Percentiles rank a stretch among this genome's conserved stretches.
Conservation (phyloP, 2,888 invertebrate species). For the Dinocampus coccinellae region DNA sequence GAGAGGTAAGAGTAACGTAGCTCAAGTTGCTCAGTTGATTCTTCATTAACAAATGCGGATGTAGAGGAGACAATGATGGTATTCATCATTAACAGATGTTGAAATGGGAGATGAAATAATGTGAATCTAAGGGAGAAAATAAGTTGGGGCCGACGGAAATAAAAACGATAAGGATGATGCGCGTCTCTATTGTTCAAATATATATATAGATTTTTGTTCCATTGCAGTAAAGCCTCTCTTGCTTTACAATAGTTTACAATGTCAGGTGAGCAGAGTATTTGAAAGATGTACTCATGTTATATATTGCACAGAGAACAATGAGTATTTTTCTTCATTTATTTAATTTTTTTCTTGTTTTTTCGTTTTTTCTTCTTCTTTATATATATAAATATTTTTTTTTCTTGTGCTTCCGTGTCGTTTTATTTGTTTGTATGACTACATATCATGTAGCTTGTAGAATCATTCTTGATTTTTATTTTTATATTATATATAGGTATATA, state of each 20-base stretch:
- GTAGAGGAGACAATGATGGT: constrained; percentile 18
- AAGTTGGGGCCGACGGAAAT: constrained; percentile 43
- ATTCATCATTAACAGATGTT: constrained; percentile 35
- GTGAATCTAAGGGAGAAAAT: constrained; percentile 41
- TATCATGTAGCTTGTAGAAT: too few relatives aligned
- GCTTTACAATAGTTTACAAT: constrained; percentile 30
- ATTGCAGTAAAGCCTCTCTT: constrained; percentile 54
- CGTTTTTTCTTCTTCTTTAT: not conserved
- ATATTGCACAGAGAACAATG: too few relatives aligned
- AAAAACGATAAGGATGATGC: constrained; percentile 48
- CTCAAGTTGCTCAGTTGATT: constrained; percentile 31
- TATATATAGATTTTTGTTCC: constrained; percentile 53
- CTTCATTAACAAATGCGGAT: constrained; percentile 36
- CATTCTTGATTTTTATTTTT: too few relatives aligned
- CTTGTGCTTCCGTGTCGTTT: not conserved
- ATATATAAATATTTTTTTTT: too few relatives aligned
- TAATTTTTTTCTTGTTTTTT: not conserved
- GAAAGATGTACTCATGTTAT: not conserved
- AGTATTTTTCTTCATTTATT: too few relatives aligned
- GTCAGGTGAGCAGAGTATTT: constrained; percentile 4
- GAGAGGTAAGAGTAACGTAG: too few relatives aligned
- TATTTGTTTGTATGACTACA: too few relatives aligned
- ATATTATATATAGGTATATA: too few relatives aligned
- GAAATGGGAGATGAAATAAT: constrained; percentile 8
- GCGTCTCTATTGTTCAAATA: constrained; percentile 55